Conservation (phyloP, 2,888 invertebrate species). For the Mactromeris polynyma region DNA sequence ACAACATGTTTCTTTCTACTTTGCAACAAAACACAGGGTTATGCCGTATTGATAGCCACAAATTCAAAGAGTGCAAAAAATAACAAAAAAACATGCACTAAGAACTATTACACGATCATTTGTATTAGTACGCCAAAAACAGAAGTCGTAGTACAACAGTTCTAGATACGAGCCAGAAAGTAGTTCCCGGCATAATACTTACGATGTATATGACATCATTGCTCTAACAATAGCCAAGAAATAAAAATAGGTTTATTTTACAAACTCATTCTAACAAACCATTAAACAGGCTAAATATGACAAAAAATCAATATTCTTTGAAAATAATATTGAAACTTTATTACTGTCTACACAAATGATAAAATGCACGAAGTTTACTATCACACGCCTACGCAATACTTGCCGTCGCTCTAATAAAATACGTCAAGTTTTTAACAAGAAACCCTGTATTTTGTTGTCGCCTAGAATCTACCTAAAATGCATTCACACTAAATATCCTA, state of each 20-base stretch:
- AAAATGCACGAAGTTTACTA: not conserved
- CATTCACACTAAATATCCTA: not conserved
- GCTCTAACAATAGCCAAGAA: constrained; percentile 17
- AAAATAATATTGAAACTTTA: not conserved
- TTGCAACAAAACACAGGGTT: constrained; percentile 24
- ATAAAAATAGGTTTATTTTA: not conserved
- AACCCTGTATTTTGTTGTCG: constrained; percentile 10
- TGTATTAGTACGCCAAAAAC: constrained; percentile 12
- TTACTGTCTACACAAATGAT: not conserved
- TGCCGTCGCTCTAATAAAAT: not conserved
- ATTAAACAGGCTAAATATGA: not conserved
- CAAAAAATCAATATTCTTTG: not conserved
- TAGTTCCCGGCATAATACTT: constrained; percentile 50
- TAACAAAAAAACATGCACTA: constrained; percentile 11
- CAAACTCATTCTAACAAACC: not conserved
- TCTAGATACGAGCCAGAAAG: not conserved
- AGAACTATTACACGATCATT: not conserved
- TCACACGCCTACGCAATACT: not conserved
- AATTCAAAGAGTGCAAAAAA: not conserved
- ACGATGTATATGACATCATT: constrained; percentile 64
- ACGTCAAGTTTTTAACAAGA: not conserved
- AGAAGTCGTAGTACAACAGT: not conserved
- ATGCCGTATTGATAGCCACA: not conserved
- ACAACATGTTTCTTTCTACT: not conserved
- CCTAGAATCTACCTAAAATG: not conserved